Evolutionary conservation across 2,797 vertebrate genomes (phyloP), one percentile per base, ranked within the genome.

Genomic region (Sebastes miniatus): DNA sequence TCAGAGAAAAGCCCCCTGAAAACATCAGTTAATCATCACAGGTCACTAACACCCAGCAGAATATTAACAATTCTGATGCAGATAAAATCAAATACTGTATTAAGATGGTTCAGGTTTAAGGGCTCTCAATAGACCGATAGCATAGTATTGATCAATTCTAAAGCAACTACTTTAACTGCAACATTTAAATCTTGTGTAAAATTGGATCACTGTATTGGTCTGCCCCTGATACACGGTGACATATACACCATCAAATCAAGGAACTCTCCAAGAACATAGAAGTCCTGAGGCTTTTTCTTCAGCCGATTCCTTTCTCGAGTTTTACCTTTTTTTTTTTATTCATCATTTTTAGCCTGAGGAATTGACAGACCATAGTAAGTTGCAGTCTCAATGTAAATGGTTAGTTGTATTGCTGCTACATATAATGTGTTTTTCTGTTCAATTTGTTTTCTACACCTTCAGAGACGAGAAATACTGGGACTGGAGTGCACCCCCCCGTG

Each of bases 371-470:
- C n/a, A 36, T 72, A 64, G 58, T 62, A n/a, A 69, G 34, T 32
- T 58, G 50, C 61, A 73, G 76, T 87, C 80, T 81, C 77, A 73
- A 75, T 76, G 61, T 64, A 76, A 76, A 76, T 20, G 57, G 29
- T 81, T 71, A 67, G 70, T 75, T 72, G 47, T 79, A 70, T 83
- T 79, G 87, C 89, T 88, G 80, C 86, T 87, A 77, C 56, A 12
- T 61, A 69, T 57, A 43, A 18, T 76, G 69, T 70, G 6, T 80
- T 59, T 73, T 76, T 8, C 39, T 43, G 39, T 70, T 43, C 3
- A 25, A 29, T 18, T 62, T 61, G 20, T 34, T 71, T 43, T 13
- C 14, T 52, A 16, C 52, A 20, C 20, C 31, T 79, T 22, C 29
- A 2, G 77, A 54, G 29, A 39, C 1, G 22, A 73, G 59, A 62